Evolutionary conservation across 2,797 vertebrate genomes (phyloP).

Genomic region (Sciurus vulgaris): DNA sequence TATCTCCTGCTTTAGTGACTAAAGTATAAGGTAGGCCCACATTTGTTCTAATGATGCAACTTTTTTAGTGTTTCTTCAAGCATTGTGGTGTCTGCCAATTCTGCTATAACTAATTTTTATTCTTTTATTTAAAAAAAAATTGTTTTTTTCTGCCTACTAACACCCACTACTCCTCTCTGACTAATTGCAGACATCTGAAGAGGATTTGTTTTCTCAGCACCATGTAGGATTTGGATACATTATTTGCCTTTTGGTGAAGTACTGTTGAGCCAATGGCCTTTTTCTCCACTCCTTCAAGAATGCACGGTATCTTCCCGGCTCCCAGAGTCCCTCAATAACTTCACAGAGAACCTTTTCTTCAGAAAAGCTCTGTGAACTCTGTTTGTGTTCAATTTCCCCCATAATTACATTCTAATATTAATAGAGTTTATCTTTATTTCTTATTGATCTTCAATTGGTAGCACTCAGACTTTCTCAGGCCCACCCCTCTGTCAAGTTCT

Average conservation of each 20-base stretch:
- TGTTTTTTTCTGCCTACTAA: neutral
- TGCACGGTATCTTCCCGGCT: neutral
- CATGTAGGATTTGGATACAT: neutral
- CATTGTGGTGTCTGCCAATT: neutral
- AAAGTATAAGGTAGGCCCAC: neutral
- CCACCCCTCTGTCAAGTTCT: neutral
- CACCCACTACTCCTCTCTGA: neutral
- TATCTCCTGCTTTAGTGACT: neutral
- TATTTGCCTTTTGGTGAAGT: neutral
- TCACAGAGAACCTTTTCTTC: neutral
- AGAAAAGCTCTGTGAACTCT: constrained; percentile 58
- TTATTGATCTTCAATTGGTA: constrained; percentile 56
- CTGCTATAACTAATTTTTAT: constrained; percentile 37
- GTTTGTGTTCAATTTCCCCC: constrained; percentile 46
- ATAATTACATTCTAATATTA: neutral
- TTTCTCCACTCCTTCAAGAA: neutral
- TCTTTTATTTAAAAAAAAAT: neutral
- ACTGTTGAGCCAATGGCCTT: neutral
- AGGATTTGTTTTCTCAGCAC: neutral
- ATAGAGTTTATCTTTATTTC: constrained; percentile 43
- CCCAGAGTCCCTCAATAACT: neutral
- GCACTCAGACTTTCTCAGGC: neutral
- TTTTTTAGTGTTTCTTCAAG: neutral
- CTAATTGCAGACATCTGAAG: neutral
- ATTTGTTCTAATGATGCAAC: neutral